Percentiles rank a stretch among this genome's conserved stretches.
Conservation (phyloP, 2,113 vertebrate species). For the Saimiri boliviensis region DNA sequence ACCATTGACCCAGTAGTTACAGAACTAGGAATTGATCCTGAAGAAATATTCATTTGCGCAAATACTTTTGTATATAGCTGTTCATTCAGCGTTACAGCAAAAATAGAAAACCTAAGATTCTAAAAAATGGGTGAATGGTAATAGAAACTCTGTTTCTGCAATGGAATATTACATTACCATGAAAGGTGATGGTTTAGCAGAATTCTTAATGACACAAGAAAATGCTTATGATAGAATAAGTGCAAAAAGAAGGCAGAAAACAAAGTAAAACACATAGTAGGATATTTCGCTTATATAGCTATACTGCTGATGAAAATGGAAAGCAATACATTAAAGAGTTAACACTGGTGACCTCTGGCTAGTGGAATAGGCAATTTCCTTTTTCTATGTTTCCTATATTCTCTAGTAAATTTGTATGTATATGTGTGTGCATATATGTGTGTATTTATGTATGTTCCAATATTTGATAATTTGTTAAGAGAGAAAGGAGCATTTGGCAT, state of each 20-base stretch:
- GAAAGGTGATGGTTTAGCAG: not conserved
- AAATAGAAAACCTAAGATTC: not conserved
- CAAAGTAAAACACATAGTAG: not conserved
- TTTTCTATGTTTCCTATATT: not conserved
- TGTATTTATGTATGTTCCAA: not conserved
- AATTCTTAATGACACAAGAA: not conserved
- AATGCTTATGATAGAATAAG: not conserved
- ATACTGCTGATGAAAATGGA: not conserved
- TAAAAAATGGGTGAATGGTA: not conserved
- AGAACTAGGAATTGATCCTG: not conserved
- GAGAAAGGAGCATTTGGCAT: not conserved
- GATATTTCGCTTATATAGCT: not conserved
- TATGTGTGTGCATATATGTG: not conserved
- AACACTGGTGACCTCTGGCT: not conserved
- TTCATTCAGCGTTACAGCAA: not conserved
- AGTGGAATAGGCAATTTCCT: not conserved
- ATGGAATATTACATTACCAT: not conserved
- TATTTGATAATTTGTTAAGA: not conserved
- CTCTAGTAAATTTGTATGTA: not conserved
- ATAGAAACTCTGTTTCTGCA: not conserved
- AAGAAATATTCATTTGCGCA: not conserved
- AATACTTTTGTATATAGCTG: not conserved
- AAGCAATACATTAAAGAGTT: not conserved
- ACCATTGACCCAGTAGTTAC: not conserved
- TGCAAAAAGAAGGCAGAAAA: not conserved